These are phyloP conservation scores for Sphinx pinastri DNA, from an alignment of 2,888 invertebrate species.

Conservation along the genomic window DNA sequence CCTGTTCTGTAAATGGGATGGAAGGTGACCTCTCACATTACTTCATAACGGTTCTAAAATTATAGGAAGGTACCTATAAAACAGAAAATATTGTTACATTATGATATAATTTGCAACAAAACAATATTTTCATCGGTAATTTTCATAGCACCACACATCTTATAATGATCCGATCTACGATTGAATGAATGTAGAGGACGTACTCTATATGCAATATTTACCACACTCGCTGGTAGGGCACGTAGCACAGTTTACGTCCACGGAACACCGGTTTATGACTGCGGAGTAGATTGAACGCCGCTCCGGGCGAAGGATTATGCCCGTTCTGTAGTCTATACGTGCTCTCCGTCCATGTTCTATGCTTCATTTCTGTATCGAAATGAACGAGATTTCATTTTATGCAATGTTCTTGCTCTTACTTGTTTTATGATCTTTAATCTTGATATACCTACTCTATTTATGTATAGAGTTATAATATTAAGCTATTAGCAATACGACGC, in stretches of 20 bases:
- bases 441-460: slow-evolving; percentile 10
- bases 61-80: too few relatives aligned
- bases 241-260: slow-evolving; percentile 62
- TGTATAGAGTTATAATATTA: too few relatives aligned
- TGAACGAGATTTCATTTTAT: slow-evolving; percentile 41
- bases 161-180: neutral
- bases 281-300: slow-evolving; percentile 64
- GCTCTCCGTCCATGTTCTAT: slow-evolving; percentile 46
- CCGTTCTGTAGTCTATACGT: slow-evolving; percentile 54
- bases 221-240: slow-evolving; percentile 47
- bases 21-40: too few relatives aligned
- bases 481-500: neutral
- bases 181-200: slow-evolving; percentile 12
- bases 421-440: slow-evolving; percentile 40
- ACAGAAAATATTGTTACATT: neutral
- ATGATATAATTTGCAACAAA: neutral
- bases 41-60: too few relatives aligned
- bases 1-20: too few relatives aligned
- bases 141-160: neutral
- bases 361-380: slow-evolving; percentile 46
- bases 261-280: slow-evolving; percentile 64
- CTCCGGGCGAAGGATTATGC: slow-evolving; percentile 59
- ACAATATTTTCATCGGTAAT: neutral
- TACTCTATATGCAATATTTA: slow-evolving; percentile 42
- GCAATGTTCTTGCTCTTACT: slow-evolving; percentile 42